Evolutionary conservation across 1,140 invertebrate species (phyloP).

Genomic region (Lordiphosa stackelbergi): DNA sequence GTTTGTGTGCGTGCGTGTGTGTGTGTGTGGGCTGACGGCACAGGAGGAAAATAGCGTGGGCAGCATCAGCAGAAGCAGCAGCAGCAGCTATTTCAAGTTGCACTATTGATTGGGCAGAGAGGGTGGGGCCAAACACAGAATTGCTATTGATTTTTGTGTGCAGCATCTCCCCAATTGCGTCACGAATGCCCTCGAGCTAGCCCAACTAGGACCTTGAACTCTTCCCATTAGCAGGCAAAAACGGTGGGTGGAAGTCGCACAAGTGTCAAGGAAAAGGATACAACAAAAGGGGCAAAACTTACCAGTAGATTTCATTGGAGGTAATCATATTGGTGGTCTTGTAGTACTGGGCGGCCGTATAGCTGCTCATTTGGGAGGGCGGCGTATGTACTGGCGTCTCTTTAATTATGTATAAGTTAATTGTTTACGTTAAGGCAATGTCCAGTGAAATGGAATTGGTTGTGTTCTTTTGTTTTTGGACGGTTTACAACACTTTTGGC

Average conservation of each 20-base stretch:
- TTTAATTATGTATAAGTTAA: constrained; percentile 41
- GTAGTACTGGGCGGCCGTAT: constrained; percentile 68
- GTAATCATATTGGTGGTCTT: constrained; percentile 76
- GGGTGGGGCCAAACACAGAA: constrained; percentile 9
- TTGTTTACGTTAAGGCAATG: constrained; percentile 57
- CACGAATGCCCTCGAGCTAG: constrained; percentile 40
- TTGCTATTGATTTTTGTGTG: constrained; percentile 22
- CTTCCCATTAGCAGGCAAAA: constrained; percentile 12
- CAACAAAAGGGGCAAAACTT: constrained; percentile 32
- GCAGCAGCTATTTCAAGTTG: constrained; percentile 27
- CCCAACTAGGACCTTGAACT: constrained; percentile 46
- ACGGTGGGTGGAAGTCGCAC: constrained; percentile 20
- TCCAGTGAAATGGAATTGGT: constrained; percentile 67
- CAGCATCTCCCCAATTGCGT: constrained; percentile 32
- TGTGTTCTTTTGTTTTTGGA: too few relatives aligned
- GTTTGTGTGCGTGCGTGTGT: constrained; percentile 3
- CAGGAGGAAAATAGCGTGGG: constrained; percentile 1
- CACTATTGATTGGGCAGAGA: constrained; percentile 18
- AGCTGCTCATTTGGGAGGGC: constrained; percentile 52
- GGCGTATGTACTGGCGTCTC: constrained; percentile 11
- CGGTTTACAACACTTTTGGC: constrained; percentile 68
- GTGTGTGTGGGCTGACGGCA: background rate
- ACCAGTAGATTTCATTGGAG: constrained; percentile 76
- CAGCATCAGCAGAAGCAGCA: constrained; percentile 11
- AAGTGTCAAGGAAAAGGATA: constrained; percentile 43